Conservation (phyloP, 2,113 vertebrate genomes). For the Callithrix jacchus region DNA sequence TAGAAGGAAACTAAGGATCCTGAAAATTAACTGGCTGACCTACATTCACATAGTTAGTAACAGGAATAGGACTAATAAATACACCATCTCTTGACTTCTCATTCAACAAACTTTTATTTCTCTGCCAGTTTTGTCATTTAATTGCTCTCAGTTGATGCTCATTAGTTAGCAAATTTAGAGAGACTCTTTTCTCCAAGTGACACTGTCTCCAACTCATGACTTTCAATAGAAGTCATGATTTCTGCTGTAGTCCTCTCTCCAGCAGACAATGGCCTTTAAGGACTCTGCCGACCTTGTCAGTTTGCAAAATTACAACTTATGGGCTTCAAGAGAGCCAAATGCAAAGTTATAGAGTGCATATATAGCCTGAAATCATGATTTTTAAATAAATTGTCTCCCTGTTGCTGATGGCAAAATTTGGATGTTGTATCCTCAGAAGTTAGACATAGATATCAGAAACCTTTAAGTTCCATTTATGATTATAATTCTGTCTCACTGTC, state of each 20-base stretch:
- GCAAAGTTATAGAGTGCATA: neutral
- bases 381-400: neutral
- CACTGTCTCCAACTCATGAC: neutral
- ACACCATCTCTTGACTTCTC: neutral
- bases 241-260: neutral
- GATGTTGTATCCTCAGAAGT: neutral
- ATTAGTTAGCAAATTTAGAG: constrained; percentile 28
- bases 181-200: neutral
- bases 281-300: neutral
- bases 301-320: neutral
- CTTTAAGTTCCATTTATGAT: neutral
- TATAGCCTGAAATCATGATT: neutral
- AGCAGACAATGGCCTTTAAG: neutral
- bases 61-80: neutral
- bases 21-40: neutral
- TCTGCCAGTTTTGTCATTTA: neutral
- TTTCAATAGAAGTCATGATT: neutral
- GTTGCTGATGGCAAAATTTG: neutral
- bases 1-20: neutral
- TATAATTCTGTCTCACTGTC: neutral
- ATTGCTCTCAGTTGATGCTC: neutral
- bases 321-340: neutral
- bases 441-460: neutral
- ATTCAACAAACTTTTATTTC: neutral
- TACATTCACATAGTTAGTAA: neutral